Evolutionary conservation across 2,797 vertebrate genomes (phyloP), one percentile per base, ranked within the genome.

Genomic region (Botia kubotai): DNA sequence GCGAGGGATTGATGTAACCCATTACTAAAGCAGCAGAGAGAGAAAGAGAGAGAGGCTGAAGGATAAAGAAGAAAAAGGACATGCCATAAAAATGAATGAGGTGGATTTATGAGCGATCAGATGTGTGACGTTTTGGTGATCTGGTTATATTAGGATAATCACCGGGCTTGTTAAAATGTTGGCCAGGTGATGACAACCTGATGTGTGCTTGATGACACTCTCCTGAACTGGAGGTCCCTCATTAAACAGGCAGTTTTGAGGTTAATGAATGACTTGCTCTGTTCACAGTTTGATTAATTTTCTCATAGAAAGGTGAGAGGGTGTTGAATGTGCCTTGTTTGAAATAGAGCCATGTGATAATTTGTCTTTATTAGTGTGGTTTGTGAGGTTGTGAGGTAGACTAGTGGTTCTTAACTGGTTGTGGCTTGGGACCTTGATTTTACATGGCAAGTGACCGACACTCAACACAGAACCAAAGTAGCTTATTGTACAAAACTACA

Each of bases 1-100:
- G 14, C 57, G 19, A 46, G 70, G 72, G 82, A 88, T 81, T 81
- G 81, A 87, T 86, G 87, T 81, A 63, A 39, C 82, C 77, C 75
- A 81, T 84, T 84, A 82, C 85, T 86, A 82, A 16, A 23, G 73
- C 57, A 60, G 50, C 12, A 63, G 39, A 33, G 63, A 39, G n/a
- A 80, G 50, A 74, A 33, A 75, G 13, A 77, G 53, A 77, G 57
- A 81, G 75, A 16, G 76, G 10, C 8, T 46, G 43, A 46, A 46
- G 43, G 43, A 46, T 46, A 81, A 26, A 69, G 69, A 75, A 17
- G 68, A 7, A 55, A 67, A 33, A 72, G 29, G 77, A 75, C 39
- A 80, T 75, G 57, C 72, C 69, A 80, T 86, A 78, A 80, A 81
- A 76, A 75, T 75, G 70, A 65, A 82, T 80, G 77, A 84, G 77